Conservation (phyloP, 2,888 invertebrate species). For the Pandemis corylana region DNA sequence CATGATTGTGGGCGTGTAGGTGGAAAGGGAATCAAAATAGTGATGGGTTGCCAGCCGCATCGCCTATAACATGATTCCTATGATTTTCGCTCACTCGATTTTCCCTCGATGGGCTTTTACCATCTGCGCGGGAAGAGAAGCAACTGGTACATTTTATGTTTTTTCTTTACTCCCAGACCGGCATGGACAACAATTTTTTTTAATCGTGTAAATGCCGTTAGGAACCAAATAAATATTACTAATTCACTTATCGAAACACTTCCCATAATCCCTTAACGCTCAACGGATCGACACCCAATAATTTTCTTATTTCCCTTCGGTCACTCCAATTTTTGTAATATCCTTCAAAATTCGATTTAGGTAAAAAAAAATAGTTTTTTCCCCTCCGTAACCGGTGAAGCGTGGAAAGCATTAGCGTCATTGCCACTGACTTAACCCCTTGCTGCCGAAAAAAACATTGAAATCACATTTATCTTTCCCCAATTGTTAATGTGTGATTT, state of each 20-base stretch:
- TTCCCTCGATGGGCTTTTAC: no score
- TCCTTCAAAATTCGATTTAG: constrained; percentile 78
- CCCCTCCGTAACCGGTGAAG: constrained; percentile 64
- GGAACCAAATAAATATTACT: constrained; percentile 38
- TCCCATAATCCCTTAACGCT: constrained; percentile 67
- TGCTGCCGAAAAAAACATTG: constrained; percentile 58
- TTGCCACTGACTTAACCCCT: constrained; percentile 57
- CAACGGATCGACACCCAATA: constrained; percentile 71
- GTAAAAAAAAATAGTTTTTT: constrained; percentile 65
- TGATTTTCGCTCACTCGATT: no score
- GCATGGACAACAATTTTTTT: no score
- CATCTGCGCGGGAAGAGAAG: no score
- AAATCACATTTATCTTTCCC: constrained; percentile 61
- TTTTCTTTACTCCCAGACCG: no score
- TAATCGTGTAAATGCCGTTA: constrained; percentile 1
- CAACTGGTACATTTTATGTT: no score
- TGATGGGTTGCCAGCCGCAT: no score
- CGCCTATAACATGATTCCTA: no score
- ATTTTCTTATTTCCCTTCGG: constrained; percentile 73
- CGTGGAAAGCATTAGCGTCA: constrained; percentile 72
- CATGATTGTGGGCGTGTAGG: no score
- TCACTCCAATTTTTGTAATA: constrained; percentile 77
- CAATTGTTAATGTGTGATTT: constrained; percentile 56
- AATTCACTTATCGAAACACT: constrained; percentile 57
- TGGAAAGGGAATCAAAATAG: no score